Percentiles rank a stretch among this genome's conserved stretches.
Conservation (phyloP, 2,888 invertebrate species). For the Zonitis immaculata region DNA sequence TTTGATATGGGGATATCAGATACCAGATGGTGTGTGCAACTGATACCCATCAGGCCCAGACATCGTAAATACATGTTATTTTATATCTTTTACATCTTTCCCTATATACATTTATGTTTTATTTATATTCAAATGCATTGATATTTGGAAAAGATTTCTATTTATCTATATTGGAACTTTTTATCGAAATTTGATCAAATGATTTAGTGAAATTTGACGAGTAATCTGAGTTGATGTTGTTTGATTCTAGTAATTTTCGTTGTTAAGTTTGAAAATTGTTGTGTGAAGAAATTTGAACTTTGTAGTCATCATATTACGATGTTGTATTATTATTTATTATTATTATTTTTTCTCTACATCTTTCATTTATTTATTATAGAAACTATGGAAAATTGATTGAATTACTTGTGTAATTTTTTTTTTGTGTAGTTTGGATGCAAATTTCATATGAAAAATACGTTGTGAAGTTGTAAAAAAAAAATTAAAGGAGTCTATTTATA, state of each 20-base stretch:
- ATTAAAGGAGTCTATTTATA: not conserved
- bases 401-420: too few species aligned
- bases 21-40: conserved; percentile 48
- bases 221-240: not conserved
- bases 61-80: conserved; percentile 37
- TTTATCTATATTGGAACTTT: not conserved
- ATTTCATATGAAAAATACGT: too few species aligned
- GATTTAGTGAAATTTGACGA: not conserved
- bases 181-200: not conserved
- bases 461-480: too few species aligned
- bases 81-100: conserved; percentile 35
- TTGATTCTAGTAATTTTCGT: not conserved
- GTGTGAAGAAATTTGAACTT: not conserved
- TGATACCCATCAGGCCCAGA: conserved; percentile 45
- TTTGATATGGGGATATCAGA: conserved; percentile 40
- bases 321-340: too few species aligned
- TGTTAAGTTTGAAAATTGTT: not conserved
- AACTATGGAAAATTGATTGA: too few species aligned
- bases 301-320: not conserved
- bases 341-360: too few species aligned
- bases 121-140: not conserved
- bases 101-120: not conserved
- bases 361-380: too few species aligned
- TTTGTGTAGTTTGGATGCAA: too few species aligned
- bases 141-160: too few species aligned